These are phyloP conservation scores for Distichodus sexfasciatus DNA, from an alignment of 2,797 vertebrate genomes.

Conservation along the genomic window DNA sequence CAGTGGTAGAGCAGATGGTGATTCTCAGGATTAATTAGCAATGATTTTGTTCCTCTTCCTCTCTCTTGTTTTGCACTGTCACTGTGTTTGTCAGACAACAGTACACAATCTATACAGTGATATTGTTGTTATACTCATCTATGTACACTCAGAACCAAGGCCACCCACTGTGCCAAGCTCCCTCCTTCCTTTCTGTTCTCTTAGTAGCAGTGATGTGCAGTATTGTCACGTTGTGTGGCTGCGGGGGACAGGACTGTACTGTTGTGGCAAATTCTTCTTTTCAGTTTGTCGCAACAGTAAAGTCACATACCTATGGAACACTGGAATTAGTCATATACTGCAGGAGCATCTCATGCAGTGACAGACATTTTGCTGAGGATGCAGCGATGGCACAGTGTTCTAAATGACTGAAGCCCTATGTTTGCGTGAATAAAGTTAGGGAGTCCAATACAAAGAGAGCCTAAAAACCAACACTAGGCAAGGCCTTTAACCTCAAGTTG, in stretches of 20 bases:
- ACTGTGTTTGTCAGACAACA: slow-evolving; percentile 19
- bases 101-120: slow-evolving; percentile 1
- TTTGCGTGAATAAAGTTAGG: too few relatives aligned
- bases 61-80: slow-evolving; percentile 1
- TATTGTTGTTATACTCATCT: neutral
- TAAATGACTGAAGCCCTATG: too few relatives aligned
- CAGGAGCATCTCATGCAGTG: neutral
- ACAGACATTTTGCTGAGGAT: neutral
- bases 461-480: too few relatives aligned
- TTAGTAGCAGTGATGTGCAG: neutral
- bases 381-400: too few relatives aligned
- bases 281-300: neutral
- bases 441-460: too few relatives aligned
- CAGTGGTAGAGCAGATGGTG: neutral
- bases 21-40: neutral
- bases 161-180: neutral
- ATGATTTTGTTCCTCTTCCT: slow-evolving; percentile 3
- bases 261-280: neutral
- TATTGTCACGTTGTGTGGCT: slow-evolving; percentile 2
- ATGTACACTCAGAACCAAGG: neutral
- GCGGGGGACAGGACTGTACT: neutral
- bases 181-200: neutral
- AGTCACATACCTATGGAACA: too few relatives aligned
- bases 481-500: too few relatives aligned
- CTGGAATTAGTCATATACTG: neutral